phyloP scores from a whole-genome alignment of 2,113 vertebrate species.

The Pao palembangensis region DNA sequence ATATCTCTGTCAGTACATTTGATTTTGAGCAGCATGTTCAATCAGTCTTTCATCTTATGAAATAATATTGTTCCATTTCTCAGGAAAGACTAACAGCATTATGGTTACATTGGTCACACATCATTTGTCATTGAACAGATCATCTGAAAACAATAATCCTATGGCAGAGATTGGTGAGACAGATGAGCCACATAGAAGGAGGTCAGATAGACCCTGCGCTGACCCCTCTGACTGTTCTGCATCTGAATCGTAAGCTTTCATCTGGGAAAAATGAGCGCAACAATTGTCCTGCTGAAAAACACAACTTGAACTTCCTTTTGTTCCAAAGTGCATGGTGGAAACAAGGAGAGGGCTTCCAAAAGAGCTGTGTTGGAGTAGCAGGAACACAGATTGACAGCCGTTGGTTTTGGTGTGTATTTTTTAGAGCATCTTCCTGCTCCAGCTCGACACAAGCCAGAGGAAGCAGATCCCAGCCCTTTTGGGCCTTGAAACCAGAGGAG shows the following conservation, averaged over 20 bases:
- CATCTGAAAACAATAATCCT: slow-evolving; percentile 59
- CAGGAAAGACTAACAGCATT: slow-evolving; percentile 42
- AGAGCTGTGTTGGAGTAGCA: slow-evolving; percentile 26
- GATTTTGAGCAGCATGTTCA: slow-evolving; percentile 2
- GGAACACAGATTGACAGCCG: slow-evolving; percentile 55
- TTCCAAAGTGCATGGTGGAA: slow-evolving; percentile 20
- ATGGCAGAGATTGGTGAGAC: slow-evolving; percentile 47
- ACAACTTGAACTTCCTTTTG: slow-evolving; percentile 30
- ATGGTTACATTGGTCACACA: slow-evolving; percentile 55
- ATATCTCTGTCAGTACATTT: too few species aligned
- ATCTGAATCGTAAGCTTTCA: slow-evolving; percentile 31
- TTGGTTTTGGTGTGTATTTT: slow-evolving; percentile 62
- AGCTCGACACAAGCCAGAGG: slow-evolving; percentile 44
- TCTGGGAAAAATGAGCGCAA: slow-evolving; percentile 32
- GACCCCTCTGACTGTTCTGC: slow-evolving; percentile 46
- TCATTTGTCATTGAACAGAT: slow-evolving; percentile 64
- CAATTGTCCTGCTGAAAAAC: slow-evolving; percentile 37
- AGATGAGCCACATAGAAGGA: slow-evolving; percentile 18
- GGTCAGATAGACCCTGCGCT: slow-evolving; percentile 39
- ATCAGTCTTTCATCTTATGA: slow-evolving; percentile 34
- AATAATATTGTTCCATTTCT: slow-evolving; percentile 31
- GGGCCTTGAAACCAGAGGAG: slow-evolving; percentile 55
- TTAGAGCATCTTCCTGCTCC: slow-evolving; percentile 61
- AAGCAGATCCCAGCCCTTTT: slow-evolving; percentile 39
- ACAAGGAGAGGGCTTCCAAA: slow-evolving; percentile 30